phyloP scores from a whole-genome alignment of 2,797 vertebrate species.

The Xenentodon cancila region DNA sequence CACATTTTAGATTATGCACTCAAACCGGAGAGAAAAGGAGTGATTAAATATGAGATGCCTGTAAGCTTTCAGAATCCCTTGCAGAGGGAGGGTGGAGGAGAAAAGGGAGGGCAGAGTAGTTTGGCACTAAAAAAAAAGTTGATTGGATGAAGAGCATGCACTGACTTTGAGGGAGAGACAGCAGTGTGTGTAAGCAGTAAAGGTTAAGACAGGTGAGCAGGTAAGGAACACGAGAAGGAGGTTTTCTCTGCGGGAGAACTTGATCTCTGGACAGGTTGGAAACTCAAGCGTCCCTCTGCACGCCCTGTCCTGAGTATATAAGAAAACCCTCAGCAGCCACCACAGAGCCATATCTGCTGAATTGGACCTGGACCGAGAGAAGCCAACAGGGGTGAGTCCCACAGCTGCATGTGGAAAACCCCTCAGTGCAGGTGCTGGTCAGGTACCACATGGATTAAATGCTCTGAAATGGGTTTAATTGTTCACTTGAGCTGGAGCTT shows the following conservation, averaged over 20 bases:
- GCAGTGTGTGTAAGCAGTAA: conserved; percentile 79
- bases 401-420: conserved; percentile 25
- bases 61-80: conserved; percentile 46
- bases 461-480: background rate
- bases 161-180: conserved; percentile 18
- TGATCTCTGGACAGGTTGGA: conserved; percentile 86
- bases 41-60: conserved; percentile 54
- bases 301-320: conserved; percentile 86
- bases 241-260: conserved; percentile 77
- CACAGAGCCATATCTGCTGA: conserved; percentile 66
- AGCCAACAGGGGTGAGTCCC: conserved; percentile 73
- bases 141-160: conserved; percentile 48
- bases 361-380: conserved; percentile 56
- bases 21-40: conserved; percentile 29
- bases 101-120: conserved; percentile 5
- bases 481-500: background rate
- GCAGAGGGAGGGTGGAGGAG: conserved; percentile 19
- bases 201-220: conserved; percentile 86
- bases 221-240: conserved; percentile 84
- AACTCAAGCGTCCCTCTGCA: conserved; percentile 89
- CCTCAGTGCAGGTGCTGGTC: background rate
- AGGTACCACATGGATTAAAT: conserved; percentile 13
- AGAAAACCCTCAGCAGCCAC: conserved; percentile 74
- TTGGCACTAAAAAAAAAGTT: conserved; percentile 31
- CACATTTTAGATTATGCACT: conserved; percentile 46